Conservation (phyloP, 2,888 invertebrate species). For the Willowsia nigromaculata region DNA sequence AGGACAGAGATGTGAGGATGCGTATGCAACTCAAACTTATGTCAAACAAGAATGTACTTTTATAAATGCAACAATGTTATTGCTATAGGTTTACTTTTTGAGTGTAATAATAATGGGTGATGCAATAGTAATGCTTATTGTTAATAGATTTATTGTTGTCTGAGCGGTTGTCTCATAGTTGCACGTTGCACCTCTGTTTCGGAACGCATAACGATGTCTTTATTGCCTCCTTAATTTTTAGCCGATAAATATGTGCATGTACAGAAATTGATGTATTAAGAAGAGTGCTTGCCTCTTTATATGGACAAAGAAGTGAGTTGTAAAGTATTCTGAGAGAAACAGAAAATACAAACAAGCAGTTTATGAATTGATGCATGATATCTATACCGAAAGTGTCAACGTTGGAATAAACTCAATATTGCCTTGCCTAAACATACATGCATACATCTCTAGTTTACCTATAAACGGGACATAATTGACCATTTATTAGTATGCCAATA, state of each 20-base stretch:
- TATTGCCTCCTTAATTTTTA: slow-evolving; percentile 53
- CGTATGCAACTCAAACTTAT: background rate
- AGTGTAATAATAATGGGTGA: slow-evolving; percentile 11
- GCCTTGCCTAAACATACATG: background rate
- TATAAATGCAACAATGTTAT: background rate
- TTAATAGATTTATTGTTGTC: slow-evolving; percentile 8
- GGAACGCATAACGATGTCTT: slow-evolving; percentile 7
- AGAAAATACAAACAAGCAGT: background rate
- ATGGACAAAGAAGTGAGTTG: background rate
- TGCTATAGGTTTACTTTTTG: background rate
- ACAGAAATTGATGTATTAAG: background rate
- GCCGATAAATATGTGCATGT: slow-evolving; percentile 6
- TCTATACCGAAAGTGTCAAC: slow-evolving; percentile 29
- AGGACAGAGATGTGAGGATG: background rate
- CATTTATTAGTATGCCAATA: background rate
- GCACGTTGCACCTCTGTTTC: slow-evolving; percentile 27
- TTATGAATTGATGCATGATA: background rate
- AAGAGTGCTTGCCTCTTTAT: background rate
- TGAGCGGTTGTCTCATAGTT: background rate
- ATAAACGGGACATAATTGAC: background rate
- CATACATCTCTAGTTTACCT: background rate
- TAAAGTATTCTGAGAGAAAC: background rate
- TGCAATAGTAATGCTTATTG: background rate
- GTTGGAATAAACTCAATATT: background rate
- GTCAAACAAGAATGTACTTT: background rate